These are phyloP conservation scores for Conus betulinus DNA, from an alignment of 1,140 invertebrate species.

Conservation along the genomic window DNA sequence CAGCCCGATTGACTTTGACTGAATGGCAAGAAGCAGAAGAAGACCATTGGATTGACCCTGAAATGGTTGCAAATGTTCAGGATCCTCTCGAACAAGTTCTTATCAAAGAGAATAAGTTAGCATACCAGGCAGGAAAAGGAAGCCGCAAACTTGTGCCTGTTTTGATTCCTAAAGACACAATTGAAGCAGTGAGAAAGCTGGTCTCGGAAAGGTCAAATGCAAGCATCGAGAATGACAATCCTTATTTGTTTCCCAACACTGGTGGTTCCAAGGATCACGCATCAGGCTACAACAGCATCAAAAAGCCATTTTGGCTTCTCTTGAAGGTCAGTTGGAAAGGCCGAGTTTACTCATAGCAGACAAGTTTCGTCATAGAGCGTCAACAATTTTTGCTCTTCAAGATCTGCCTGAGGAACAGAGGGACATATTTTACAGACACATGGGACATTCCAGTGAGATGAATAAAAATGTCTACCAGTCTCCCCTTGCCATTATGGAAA, in stretches of 20 bases:
- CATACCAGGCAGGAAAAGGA: neutral
- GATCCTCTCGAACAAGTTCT: conserved; percentile 1
- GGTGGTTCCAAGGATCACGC: too few species aligned
- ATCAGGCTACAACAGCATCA: too few species aligned
- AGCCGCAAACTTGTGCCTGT: conserved; percentile 13
- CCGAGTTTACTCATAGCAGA: too few species aligned
- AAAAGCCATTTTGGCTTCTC: too few species aligned
- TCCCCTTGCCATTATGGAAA: too few species aligned
- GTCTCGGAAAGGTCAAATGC: neutral
- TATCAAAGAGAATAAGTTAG: neutral
- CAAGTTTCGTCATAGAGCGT: too few species aligned
- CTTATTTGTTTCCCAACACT: neutral
- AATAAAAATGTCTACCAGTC: too few species aligned
- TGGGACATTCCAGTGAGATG: too few species aligned
- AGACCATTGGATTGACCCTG: neutral
- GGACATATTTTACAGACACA: too few species aligned
- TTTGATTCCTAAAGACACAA: conserved; percentile 19
- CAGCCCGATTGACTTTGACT: neutral
- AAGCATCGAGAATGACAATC: neutral
- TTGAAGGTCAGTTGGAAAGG: too few species aligned
- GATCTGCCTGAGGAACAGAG: too few species aligned
- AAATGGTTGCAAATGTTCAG: neutral
- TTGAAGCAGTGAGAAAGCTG: neutral
- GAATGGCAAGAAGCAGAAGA: conserved; percentile 17
- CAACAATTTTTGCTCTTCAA: too few species aligned